Conservation (phyloP, 2,888 invertebrate genomes). For the Drosophila phalerata region DNA sequence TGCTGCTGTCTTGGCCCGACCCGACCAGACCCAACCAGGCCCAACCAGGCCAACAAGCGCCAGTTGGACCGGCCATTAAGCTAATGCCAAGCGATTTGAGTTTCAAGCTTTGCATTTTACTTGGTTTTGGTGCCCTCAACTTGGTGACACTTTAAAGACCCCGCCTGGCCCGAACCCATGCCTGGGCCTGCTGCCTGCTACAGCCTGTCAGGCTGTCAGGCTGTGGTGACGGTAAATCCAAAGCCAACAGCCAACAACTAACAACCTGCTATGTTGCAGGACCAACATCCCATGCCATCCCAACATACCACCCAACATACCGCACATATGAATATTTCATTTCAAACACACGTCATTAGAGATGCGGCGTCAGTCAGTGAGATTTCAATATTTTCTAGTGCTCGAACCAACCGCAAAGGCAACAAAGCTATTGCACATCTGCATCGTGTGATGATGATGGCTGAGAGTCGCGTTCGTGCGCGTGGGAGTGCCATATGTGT, state of each 20-base stretch:
- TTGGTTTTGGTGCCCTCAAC: slow-evolving; percentile 47
- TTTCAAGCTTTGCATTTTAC: slow-evolving; percentile 61
- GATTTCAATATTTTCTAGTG: slow-evolving; percentile 79
- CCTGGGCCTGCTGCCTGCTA: not conserved
- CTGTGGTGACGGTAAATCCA: slow-evolving; percentile 13
- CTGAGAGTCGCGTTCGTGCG: slow-evolving; percentile 29
- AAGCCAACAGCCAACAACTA: slow-evolving; percentile 15
- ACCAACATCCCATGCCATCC: not conserved
- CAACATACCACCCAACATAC: not conserved
- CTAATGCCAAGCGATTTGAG: slow-evolving; percentile 75
- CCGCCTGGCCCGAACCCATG: not conserved
- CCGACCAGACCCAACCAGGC: slow-evolving; percentile 8
- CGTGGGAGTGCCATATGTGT: slow-evolving; percentile 32
- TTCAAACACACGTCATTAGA: slow-evolving; percentile 80
- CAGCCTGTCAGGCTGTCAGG: slow-evolving; percentile 8
- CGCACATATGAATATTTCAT: slow-evolving; percentile 78
- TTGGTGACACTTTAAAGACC: slow-evolving; percentile 80
- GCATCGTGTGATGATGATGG: slow-evolving; percentile 46
- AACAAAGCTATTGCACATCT: slow-evolving; percentile 40
- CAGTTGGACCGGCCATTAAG: slow-evolving; percentile 74
- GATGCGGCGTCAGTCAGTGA: slow-evolving; percentile 75
- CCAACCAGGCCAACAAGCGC: slow-evolving; percentile 32
- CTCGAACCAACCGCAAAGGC: slow-evolving; percentile 59
- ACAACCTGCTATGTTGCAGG: slow-evolving; percentile 25
- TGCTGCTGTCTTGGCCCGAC: slow-evolving; percentile 8